Evolutionary conservation across 2,888 invertebrate species (phyloP), one percentile per base, ranked within the genome.

Genomic region (Cataglyphis cursor): DNA sequence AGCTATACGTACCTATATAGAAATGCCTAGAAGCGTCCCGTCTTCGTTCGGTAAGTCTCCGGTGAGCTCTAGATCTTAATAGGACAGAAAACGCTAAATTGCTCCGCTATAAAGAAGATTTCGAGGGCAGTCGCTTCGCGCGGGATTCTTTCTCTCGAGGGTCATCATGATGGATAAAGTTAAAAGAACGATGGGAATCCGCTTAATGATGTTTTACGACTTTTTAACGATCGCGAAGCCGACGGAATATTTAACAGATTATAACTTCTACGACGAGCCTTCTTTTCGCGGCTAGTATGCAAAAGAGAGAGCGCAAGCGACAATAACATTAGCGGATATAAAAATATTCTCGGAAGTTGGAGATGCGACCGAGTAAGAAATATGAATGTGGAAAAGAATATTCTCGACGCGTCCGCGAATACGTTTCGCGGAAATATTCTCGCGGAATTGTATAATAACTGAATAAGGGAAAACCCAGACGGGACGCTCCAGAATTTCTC

Each of bases 291-390:
- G 18, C 66, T 24, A n/a, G 65, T 76, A 84, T 75, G 84, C 73
- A 75, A 68, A 86, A 84, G 18, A 48, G 18, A 48, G 44, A 44
- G 18, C 44, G 74, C 64, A 65, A 61, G 75, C 24, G 85, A 68
- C 73, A 85, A 86, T 81, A 75, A 83, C 66, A 73, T 88, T 88
- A 88, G 59, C 76, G 24, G 61, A 44, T 59, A 57, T 82, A 81
- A 81, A 88, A 66, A 68, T 81, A 75, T 59, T 68, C 54, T 68
- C 21, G 41, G 18, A 59, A 78, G 72, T 78, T 72, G 59, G 18
- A n/a, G n/a, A 48, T 48, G 57, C 35, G 73, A 18, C 44, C n/a
- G 15, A 35, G 57, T 12, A 57, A 59, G 59, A 72, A 78, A 59
- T 59, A 72, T 59, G 44, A 21, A 59, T 44, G 73, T 59, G 24